These are phyloP conservation scores for Phocoena phocoena DNA, from an alignment of 2,113 vertebrate species.

Conservation along the genomic window DNA sequence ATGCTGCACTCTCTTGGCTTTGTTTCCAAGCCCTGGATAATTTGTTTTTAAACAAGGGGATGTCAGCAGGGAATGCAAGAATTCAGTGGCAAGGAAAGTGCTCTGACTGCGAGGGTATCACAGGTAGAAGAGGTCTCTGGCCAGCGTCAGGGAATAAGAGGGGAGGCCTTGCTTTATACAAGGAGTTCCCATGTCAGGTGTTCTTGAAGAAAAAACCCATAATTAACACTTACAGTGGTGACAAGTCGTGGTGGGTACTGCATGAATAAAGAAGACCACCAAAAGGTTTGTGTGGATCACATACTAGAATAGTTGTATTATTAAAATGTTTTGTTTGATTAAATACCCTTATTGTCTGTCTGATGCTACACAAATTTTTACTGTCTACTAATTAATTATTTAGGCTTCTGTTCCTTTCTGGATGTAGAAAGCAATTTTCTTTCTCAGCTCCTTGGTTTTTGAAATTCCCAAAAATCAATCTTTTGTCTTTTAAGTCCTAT, in stretches of 20 bases:
- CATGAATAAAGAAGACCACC: neutral
- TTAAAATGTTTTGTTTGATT: neutral
- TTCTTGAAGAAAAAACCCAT: neutral
- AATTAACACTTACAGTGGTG: neutral
- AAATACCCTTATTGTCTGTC: neutral
- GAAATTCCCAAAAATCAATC: neutral
- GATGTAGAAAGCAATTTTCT: neutral
- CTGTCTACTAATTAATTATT: neutral
- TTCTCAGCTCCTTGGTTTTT: neutral
- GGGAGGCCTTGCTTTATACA: neutral
- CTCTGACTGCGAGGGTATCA: neutral
- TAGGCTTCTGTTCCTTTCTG: neutral
- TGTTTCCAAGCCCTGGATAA: neutral
- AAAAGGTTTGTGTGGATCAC: neutral
- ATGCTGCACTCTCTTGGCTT: neutral
- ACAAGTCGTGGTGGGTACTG: neutral
- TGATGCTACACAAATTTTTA: conserved; percentile 9
- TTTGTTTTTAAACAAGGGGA: neutral
- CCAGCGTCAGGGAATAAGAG: neutral
- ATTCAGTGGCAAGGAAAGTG: neutral
- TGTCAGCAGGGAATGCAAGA: neutral
- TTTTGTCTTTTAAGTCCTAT: neutral
- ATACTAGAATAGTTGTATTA: neutral
- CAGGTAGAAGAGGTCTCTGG: neutral
- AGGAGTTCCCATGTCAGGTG: neutral